Evolutionary conservation across 2,888 invertebrate genomes (phyloP).

Genomic region (Philopedon plagiatum): DNA sequence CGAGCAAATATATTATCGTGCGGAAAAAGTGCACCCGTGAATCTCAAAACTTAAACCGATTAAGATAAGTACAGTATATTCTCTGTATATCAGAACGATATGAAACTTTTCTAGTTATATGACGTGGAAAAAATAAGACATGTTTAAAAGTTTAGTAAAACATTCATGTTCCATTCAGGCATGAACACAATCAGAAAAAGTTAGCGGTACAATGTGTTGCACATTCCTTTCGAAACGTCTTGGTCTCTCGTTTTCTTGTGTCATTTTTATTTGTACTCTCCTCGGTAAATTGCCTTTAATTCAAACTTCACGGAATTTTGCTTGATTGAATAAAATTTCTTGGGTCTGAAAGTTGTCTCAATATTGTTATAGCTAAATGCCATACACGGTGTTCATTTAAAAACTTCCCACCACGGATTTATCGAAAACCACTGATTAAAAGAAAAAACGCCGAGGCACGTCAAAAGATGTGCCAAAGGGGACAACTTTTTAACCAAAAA

Average conservation of each 20-base stretch:
- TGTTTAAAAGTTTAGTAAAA: conserved; percentile 38
- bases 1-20: too few relatives aligned
- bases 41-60: too few relatives aligned
- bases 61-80: conserved; percentile 13
- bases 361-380: too few relatives aligned
- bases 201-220: conserved; percentile 27
- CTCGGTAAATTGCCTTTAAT: conserved; percentile 11
- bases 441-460: too few relatives aligned
- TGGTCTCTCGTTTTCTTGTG: conserved; percentile 15
- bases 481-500: too few relatives aligned
- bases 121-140: conserved; percentile 35
- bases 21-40: too few relatives aligned
- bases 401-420: too few relatives aligned
- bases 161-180: conserved; percentile 20
- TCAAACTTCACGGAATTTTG: neutral
- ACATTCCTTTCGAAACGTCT: conserved; percentile 32
- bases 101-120: conserved; percentile 32
- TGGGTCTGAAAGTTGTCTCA: too few relatives aligned
- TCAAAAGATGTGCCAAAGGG: too few relatives aligned
- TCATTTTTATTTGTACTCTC: neutral
- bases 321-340: neutral
- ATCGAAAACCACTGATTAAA: too few relatives aligned
- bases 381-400: too few relatives aligned
- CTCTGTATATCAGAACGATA: conserved; percentile 16
- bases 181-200: conserved; percentile 27